These are phyloP conservation scores for Heliconius nattereri DNA, from an alignment of 1,140 invertebrate genomes.

Conservation along the genomic window DNA sequence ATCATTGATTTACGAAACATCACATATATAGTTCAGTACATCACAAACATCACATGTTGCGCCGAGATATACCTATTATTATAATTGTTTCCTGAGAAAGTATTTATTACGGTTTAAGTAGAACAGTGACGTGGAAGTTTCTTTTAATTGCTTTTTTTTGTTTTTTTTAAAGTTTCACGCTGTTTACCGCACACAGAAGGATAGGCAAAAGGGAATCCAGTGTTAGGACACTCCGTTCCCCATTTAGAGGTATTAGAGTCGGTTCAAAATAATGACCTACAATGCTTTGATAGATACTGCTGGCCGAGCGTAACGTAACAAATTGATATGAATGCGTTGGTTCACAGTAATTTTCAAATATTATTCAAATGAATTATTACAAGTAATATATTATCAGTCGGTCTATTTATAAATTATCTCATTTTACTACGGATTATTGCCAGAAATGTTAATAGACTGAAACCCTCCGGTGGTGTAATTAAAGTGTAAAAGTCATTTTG, in stretches of 20 bases:
- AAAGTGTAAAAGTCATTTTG: conserved; percentile 8
- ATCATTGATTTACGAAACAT: conserved; percentile 24
- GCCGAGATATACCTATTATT: background rate
- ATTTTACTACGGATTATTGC: conserved; percentile 31
- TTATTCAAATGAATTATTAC: background rate
- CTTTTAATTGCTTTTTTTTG: background rate
- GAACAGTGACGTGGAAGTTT: background rate
- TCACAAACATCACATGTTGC: conserved; percentile 11
- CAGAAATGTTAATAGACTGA: conserved; percentile 38
- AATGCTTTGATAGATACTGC: background rate
- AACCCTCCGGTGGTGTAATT: background rate
- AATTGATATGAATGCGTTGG: background rate
- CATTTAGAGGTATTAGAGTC: background rate
- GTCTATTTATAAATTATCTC: conserved; percentile 19
- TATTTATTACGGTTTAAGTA: background rate
- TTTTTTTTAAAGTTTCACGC: background rate
- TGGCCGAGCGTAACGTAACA: background rate
- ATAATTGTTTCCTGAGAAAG: background rate
- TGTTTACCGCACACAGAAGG: no score
- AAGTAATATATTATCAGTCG: background rate
- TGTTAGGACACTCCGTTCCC: no score
- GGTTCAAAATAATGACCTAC: background rate
- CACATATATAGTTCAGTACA: conserved; percentile 31
- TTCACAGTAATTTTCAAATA: conserved; percentile 7
- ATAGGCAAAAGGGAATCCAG: no score